These are phyloP conservation scores for Marasmarcha lunaedactyla DNA, from an alignment of 2,888 invertebrate genomes.

Conservation along the genomic window DNA sequence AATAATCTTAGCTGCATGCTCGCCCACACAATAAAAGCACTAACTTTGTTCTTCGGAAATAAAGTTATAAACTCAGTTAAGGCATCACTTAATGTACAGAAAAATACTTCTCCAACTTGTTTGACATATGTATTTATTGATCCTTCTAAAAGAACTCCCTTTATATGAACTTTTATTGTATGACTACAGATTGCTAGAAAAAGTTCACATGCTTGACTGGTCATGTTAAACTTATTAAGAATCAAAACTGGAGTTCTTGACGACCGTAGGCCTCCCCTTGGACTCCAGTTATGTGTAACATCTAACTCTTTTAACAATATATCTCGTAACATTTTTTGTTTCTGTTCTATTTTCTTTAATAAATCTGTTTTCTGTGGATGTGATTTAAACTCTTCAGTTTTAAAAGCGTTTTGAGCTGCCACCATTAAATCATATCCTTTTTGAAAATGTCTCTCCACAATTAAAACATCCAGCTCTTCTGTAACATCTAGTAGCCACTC, in stretches of 20 bases:
- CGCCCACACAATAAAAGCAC: conserved; percentile 89
- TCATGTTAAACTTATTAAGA: conserved; percentile 79
- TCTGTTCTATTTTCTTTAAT: conserved; percentile 73
- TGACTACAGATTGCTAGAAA: conserved; percentile 86
- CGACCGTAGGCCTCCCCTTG: conserved; percentile 90
- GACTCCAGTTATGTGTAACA: conserved; percentile 89
- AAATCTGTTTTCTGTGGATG: conserved; percentile 51
- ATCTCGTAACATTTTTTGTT: conserved; percentile 84
- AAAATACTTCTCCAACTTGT: conserved; percentile 86
- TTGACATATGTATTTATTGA: conserved; percentile 84
- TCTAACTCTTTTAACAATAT: conserved; percentile 91
- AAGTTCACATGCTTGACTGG: conserved; percentile 81
- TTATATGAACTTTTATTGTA: conserved; percentile 83
- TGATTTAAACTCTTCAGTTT: conserved; percentile 43
- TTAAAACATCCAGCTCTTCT: conserved; percentile 94
- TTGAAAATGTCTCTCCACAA: conserved; percentile 96
- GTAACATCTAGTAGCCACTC: conserved; percentile 93
- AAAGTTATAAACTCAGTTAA: conserved; percentile 73
- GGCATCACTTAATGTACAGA: conserved; percentile 83
- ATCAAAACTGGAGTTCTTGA: conserved; percentile 86
- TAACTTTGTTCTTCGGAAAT: conserved; percentile 78
- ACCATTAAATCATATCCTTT: conserved; percentile 88
- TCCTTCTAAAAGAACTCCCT: conserved; percentile 84
- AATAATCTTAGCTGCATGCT: conserved; percentile 84
- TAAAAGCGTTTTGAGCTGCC: conserved; percentile 48